A percentile compares a stretch with the other conserved stretches of the same genome.
Evolutionary conservation across 1,140 invertebrate genomes (phyloP).

Genomic region (Trichoplusia ni): DNA sequence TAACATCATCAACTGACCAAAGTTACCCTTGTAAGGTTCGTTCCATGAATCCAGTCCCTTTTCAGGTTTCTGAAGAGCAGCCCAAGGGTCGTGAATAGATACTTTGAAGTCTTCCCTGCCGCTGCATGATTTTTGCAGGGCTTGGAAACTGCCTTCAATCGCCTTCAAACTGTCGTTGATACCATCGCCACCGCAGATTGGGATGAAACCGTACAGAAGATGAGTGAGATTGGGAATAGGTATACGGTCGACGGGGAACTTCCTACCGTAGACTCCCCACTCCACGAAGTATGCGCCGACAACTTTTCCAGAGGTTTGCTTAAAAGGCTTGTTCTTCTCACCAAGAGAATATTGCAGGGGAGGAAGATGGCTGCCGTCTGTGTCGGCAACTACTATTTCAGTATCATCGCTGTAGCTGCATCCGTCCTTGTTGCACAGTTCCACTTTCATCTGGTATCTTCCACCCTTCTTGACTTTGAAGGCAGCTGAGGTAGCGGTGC

Average conservation of each 20-base stretch:
- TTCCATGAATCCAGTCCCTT: conserved; percentile 75
- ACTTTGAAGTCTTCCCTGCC: conserved; percentile 77
- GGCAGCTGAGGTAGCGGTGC: conserved; percentile 57
- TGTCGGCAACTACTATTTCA: conserved; percentile 73
- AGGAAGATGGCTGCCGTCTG: conserved; percentile 73
- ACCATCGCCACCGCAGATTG: conserved; percentile 76
- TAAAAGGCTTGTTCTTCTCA: conserved; percentile 73
- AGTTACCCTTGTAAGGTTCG: conserved; percentile 77
- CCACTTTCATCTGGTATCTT: conserved; percentile 67
- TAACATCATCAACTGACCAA: conserved; percentile 74
- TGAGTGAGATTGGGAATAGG: conserved; percentile 73
- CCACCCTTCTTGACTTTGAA: conserved; percentile 74
- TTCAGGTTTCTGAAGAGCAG: conserved; percentile 75
- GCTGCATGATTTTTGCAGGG: conserved; percentile 71
- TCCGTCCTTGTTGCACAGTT: conserved; percentile 70
- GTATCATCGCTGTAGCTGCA: conserved; percentile 65
- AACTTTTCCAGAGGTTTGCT: conserved; percentile 75
- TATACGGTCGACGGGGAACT: conserved; percentile 71
- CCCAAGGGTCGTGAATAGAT: conserved; percentile 77
- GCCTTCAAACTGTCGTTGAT: conserved; percentile 79
- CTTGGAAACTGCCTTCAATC: conserved; percentile 78
- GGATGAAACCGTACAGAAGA: conserved; percentile 74
- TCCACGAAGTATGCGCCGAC: conserved; percentile 76
- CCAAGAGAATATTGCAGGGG: conserved; percentile 62
- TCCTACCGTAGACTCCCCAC: conserved; percentile 75